Conservation (phyloP, 2,888 invertebrate genomes). For the Anthophora plumipes region DNA sequence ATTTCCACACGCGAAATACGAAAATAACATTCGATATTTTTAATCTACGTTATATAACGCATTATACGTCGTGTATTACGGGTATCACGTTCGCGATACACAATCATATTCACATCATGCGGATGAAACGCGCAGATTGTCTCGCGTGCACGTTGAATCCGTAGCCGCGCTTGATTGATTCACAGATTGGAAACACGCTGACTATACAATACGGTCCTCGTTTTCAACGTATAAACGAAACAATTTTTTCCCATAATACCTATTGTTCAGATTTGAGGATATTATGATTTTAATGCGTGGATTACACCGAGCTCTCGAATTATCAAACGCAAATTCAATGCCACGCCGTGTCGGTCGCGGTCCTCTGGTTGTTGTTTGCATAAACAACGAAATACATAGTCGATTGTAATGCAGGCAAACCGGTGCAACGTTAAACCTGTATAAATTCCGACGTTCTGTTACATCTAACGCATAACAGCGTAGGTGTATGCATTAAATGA, state of each 20-base stretch:
- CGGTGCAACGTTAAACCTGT: background rate
- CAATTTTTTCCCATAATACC: conserved; percentile 26
- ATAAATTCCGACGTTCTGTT: background rate
- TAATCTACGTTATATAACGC: conserved; percentile 14
- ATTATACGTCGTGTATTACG: conserved; percentile 16
- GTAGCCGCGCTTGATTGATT: conserved; percentile 35
- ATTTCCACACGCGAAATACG: background rate
- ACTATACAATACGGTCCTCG: background rate
- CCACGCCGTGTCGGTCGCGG: background rate
- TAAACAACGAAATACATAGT: background rate
- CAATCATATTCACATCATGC: background rate
- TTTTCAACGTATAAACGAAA: conserved; percentile 6
- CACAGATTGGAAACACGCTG: conserved; percentile 29
- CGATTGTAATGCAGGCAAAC: background rate
- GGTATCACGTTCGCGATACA: conserved; percentile 11
- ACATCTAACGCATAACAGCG: background rate
- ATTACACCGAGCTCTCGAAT: background rate
- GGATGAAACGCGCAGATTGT: conserved; percentile 24
- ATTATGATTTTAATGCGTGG: conserved; percentile 21
- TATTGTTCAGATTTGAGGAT: conserved; percentile 26
- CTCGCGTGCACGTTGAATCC: background rate
- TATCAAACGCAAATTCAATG: conserved; percentile 3
- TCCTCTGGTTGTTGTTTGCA: background rate
- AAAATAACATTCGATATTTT: conserved; percentile 18
- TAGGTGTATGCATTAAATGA: background rate